A percentile compares a stretch with the other conserved stretches of the same genome.
Conservation (phyloP, 2,888 invertebrate genomes). For the Oxytorus armatus region DNA sequence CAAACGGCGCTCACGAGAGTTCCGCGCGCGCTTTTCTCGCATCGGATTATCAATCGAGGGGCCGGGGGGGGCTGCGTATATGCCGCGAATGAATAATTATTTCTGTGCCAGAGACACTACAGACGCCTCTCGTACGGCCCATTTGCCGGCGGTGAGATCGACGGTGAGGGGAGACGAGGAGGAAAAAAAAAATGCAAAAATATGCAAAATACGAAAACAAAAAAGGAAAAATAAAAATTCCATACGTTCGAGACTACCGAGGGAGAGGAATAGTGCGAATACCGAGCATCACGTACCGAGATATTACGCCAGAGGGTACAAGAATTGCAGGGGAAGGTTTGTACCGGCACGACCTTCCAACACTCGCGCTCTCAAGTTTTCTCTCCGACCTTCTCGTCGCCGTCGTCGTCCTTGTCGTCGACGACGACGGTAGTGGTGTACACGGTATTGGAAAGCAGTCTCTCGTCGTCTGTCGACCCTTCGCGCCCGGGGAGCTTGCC, state of each 20-base stretch:
- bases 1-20: conserved; percentile 1
- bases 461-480: conserved; percentile 47
- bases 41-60: conserved; percentile 44
- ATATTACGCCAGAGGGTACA: conserved; percentile 33
- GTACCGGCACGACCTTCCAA: conserved; percentile 51
- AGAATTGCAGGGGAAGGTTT: conserved; percentile 32
- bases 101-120: conserved; percentile 11
- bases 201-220: conserved; percentile 44
- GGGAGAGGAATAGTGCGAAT: conserved; percentile 21
- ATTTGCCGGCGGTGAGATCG: neutral
- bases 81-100: conserved; percentile 63
- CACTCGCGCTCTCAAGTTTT: conserved; percentile 58
- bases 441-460: conserved; percentile 54
- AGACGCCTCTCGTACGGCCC: neutral
- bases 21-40: conserved; percentile 1
- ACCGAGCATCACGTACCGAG: conserved; percentile 10
- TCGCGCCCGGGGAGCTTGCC: conserved; percentile 58
- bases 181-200: conserved; percentile 57
- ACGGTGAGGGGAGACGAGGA: too few relatives aligned
- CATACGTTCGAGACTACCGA: conserved; percentile 15
- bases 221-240: conserved; percentile 3
- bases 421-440: neutral
- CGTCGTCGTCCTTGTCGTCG: conserved; percentile 23
- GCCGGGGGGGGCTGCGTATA: neutral
- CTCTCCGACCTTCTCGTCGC: neutral